These are phyloP conservation scores for Scaptomyza graminum DNA, from an alignment of 1,140 invertebrate species.

Conservation along the genomic window DNA sequence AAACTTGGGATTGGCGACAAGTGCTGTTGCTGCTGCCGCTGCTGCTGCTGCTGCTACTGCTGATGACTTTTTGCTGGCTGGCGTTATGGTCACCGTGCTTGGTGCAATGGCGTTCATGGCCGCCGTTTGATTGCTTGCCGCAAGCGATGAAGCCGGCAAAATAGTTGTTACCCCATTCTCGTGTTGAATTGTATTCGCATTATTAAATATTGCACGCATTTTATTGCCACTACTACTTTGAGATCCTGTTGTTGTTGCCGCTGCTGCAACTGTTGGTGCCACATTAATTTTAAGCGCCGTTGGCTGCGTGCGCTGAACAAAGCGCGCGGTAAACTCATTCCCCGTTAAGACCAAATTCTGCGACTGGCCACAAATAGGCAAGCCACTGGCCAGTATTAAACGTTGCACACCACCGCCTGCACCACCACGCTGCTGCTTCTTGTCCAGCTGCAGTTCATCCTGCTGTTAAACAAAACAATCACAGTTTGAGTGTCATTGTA, in stretches of 20 bases:
- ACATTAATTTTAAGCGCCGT: slow-evolving; percentile 35
- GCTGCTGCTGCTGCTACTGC: slow-evolving; percentile 15
- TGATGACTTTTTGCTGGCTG: slow-evolving; percentile 60
- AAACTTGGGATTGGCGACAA: slow-evolving; percentile 56
- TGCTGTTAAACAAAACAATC: slow-evolving; percentile 44
- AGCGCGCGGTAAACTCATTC: slow-evolving; percentile 75
- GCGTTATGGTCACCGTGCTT: slow-evolving; percentile 80
- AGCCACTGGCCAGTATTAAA: slow-evolving; percentile 71
- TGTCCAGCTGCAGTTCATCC: slow-evolving; percentile 62
- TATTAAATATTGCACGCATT: slow-evolving; percentile 80
- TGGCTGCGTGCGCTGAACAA: slow-evolving; percentile 63
- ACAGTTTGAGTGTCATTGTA: slow-evolving; percentile 12
- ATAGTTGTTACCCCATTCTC: slow-evolving; percentile 81
- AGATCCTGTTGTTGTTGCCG: slow-evolving; percentile 51
- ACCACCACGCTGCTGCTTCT: slow-evolving; percentile 37
- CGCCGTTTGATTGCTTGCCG: slow-evolving; percentile 70
- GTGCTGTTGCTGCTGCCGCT: slow-evolving; percentile 1
- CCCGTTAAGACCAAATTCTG: slow-evolving; percentile 76
- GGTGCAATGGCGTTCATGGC: slow-evolving; percentile 79
- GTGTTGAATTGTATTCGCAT: slow-evolving; percentile 73
- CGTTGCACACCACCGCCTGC: slow-evolving; percentile 54
- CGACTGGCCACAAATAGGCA: slow-evolving; percentile 69
- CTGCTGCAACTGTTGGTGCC: slow-evolving; percentile 5
- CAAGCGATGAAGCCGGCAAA: slow-evolving; percentile 74
- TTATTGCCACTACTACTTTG: slow-evolving; percentile 63